Conservation (phyloP, 2,113 vertebrate species). For the Elachura formosa region DNA sequence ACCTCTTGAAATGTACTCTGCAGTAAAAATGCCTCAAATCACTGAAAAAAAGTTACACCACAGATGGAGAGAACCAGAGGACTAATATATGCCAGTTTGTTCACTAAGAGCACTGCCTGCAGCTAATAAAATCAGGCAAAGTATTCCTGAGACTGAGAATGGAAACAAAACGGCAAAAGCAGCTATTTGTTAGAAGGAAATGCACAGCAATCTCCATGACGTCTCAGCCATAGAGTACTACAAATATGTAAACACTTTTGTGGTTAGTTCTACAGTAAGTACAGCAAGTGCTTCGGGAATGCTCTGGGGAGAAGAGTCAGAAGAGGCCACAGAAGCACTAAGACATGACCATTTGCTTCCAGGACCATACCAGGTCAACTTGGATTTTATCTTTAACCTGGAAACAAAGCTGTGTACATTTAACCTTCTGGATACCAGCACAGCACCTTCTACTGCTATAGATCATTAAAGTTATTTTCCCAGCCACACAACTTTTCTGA, state of each 20-base stretch:
- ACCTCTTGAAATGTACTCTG: not conserved
- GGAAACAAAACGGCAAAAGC: not conserved
- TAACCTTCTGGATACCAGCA: not conserved
- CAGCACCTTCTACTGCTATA: not conserved
- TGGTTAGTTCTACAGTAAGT: not conserved
- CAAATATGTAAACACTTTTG: not conserved
- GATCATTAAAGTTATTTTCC: not conserved
- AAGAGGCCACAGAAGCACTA: not conserved
- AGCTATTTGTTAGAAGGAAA: not conserved
- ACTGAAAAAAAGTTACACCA: not conserved
- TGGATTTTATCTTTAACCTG: not conserved
- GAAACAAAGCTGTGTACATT: not conserved
- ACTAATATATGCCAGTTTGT: not conserved
- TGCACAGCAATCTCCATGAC: not conserved
- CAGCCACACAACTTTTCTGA: not conserved
- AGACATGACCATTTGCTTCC: not conserved
- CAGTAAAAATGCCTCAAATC: not conserved
- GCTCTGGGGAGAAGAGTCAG: not conserved
- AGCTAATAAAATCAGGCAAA: not conserved
- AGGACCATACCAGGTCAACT: not conserved
- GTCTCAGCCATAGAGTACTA: not conserved
- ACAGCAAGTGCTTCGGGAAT: not conserved
- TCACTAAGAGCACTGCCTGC: not conserved
- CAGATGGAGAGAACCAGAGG: not conserved
- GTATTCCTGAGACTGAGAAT: not conserved